Evolutionary conservation across 2,113 vertebrate genomes (phyloP), one percentile per base, ranked within the genome.

Genomic region (Urocynchramus pylzowi): DNA sequence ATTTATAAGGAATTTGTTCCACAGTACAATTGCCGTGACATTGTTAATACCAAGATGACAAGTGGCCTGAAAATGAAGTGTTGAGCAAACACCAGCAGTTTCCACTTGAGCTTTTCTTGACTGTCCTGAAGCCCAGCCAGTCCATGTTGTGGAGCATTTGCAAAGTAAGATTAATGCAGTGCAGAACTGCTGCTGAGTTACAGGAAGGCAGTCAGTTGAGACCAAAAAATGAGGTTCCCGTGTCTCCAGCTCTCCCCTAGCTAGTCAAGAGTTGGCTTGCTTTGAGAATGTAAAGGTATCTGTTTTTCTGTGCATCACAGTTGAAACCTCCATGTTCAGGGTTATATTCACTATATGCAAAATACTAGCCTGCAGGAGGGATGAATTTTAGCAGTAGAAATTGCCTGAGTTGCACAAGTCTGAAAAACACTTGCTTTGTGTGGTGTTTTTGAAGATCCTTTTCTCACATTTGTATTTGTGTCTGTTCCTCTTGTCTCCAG

Each of bases 1-100:
- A 92, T 96, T 96, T 93, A 84, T 87, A 63, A 78, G 64, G 83
- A 78, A 87, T 96, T 88, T 78, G 28, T 88, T 96, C 60, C 53
- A 84, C 52, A 26, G 47, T n/a, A 71, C 80, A 92, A 47, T 59
- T 90, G 64, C 60, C 53, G 24, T 70, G 44, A 44, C 56, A 71
- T 81, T 87, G 60, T 95, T 97, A 94, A 90, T 88, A 81, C 60
- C 21, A 63, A 87, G 60, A 80, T 78, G 79, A 85, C 79, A 78
- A 69, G 90, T 77, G 77, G 61, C 41, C 80, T 90, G 86, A 49
- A 94, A 81, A 92, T 31, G 21, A 84, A 52, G 14, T 81, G 83
- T 81, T 3, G 5, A 60, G 64, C 80, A 76, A 68, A 86, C 63
- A 65, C 8, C 82, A 49, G 30, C 71, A 37, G 44, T 89, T 92